phyloP scores from a whole-genome alignment of 1,140 invertebrate genomes.

The Heliconius hewitsoni region DNA sequence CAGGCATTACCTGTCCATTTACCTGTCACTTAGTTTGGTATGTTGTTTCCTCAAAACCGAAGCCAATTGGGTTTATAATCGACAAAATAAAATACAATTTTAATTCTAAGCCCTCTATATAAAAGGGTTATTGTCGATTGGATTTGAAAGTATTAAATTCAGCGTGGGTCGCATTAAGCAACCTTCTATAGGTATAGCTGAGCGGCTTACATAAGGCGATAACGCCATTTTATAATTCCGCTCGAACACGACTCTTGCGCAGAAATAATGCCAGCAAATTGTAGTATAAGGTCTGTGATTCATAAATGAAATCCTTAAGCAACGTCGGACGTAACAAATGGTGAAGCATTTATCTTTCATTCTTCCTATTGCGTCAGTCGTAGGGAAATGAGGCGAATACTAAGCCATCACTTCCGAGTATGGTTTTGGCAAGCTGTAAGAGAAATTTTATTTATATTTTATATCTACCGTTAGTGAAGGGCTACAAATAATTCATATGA shows the following conservation, averaged over 20 bases:
- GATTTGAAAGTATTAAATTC: constrained; percentile 27
- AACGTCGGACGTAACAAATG: constrained; percentile 31
- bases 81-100: constrained; percentile 6
- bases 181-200: constrained; percentile 23
- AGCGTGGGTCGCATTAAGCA: constrained; percentile 29
- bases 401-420: not conserved
- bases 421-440: constrained; percentile 13
- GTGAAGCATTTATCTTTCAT: constrained; percentile 28
- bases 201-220: constrained; percentile 37
- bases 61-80: constrained; percentile 17
- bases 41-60: constrained; percentile 28
- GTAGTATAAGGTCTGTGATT: constrained; percentile 41
- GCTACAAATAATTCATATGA: too few relatives aligned
- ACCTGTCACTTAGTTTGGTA: constrained; percentile 21
- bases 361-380: constrained; percentile 28
- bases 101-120: constrained; percentile 10
- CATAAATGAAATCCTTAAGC: constrained; percentile 45
- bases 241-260: constrained; percentile 27
- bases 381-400: constrained; percentile 20
- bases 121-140: constrained; percentile 25
- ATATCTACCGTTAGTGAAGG: not conserved
- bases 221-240: constrained; percentile 41
- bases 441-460: constrained; percentile 2
- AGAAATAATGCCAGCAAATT: constrained; percentile 40
- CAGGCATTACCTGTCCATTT: constrained; percentile 30